Base-by-base conservation (phyloP, 2,888 invertebrate species). In the Morpho helenor region DNA sequence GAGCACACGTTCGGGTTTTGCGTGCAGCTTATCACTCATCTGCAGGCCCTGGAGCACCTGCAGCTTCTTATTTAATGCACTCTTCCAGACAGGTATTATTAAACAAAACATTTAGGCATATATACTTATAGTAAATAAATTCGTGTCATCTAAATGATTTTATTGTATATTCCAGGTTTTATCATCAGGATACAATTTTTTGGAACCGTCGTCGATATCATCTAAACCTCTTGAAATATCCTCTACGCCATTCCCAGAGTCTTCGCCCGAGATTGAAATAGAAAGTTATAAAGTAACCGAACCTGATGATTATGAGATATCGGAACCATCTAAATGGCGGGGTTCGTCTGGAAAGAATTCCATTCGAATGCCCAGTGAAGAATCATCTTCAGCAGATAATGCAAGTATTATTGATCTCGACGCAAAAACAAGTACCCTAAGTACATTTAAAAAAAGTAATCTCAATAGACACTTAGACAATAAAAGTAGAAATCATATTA, bases 1-100 rank as follows among this genome's bases (percentile, higher is more conserved):
- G 93, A 7, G 93, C 94, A 51, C 92, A 92, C 41, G 87, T 95
- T 73, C 94, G 95, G 71, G 94, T 95, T 64, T 92, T 95, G 87
- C 93, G 94, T 68, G 93, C 95, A 49, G 79, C 93, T 0, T 90
- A 86, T 70, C 90, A 90, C 72, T 81, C 88, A 52, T 76, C 87
- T 0, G 79, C 88, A 7, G 87, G 82, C 0, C 84, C 86, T 2
- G 89, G 88, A 2, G 72, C 76, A 7, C 88, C 89, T 0, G 80
- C 84, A 42, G 79, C 87, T 16, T 87, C 88, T 50, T 89, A 80
- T 66, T 79, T 88, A 77, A 77, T 90, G 62, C 90, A 90, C 66
- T 87, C 90, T 55, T 87, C 89, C 43, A 75, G 89, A 69, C 79
- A 87, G 73, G 89, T 88, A 72, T 72, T 63, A 9, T n/a, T 16